Evolutionary conservation across 2,113 vertebrate species (phyloP).

Genomic region (Galbula dea): DNA sequence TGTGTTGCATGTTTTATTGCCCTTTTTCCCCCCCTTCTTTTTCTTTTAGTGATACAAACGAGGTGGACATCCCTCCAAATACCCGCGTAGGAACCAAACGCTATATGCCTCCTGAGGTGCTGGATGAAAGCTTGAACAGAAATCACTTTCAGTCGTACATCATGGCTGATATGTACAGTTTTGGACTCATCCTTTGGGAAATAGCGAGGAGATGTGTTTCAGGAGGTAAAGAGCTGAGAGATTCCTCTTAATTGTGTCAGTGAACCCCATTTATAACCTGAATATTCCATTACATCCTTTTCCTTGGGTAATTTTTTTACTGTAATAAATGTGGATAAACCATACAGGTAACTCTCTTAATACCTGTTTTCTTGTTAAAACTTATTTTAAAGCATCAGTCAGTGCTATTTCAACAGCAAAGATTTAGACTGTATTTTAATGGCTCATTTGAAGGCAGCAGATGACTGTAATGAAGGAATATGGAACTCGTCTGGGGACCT

Average conservation of each 20-base stretch:
- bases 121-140: constrained; percentile 93
- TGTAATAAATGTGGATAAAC: neutral
- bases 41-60: constrained; percentile 87
- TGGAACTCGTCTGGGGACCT: neutral
- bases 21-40: neutral
- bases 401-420: neutral
- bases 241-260: neutral
- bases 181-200: constrained; percentile 97
- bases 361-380: neutral
- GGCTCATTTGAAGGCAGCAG: neutral
- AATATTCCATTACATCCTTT: neutral
- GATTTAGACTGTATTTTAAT: neutral
- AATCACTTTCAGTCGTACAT: constrained; percentile 97
- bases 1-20: neutral
- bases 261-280: neutral
- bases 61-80: constrained; percentile 96
- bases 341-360: neutral
- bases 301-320: neutral
- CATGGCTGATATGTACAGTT: constrained; percentile 99
- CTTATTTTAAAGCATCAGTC: neutral
- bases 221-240: constrained; percentile 80
- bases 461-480: neutral
- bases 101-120: constrained; percentile 95
- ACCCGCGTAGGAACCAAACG: constrained; percentile 95
- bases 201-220: constrained; percentile 91